Conservation (phyloP, 2,888 invertebrate species). For the Athalia cordata region DNA sequence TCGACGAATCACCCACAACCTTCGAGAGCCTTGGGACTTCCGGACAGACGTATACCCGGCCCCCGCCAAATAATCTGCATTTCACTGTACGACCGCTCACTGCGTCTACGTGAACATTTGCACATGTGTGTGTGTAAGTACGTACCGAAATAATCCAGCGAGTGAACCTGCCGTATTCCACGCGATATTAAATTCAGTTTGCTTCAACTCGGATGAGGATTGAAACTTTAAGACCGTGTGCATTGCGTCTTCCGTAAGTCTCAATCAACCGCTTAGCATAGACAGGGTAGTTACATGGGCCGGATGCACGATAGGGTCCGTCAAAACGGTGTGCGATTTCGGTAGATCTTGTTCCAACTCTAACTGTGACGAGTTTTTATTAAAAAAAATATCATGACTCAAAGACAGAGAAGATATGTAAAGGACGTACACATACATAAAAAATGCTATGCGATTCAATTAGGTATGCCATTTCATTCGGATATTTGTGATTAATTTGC, state of each 20-base stretch:
- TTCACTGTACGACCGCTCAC: conserved; percentile 13
- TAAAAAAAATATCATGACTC: background rate
- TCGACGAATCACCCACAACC: conserved; percentile 56
- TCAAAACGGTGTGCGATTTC: background rate
- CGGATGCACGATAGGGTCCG: background rate
- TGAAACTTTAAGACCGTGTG: conserved; percentile 25
- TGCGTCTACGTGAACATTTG: conserved; percentile 41
- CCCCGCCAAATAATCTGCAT: conserved; percentile 1
- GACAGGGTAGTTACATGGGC: too few species aligned
- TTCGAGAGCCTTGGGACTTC: conserved; percentile 44
- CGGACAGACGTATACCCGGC: conserved; percentile 43
- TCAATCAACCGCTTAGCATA: conserved; percentile 16
- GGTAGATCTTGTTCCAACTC: too few species aligned
- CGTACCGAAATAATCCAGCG: too few species aligned
- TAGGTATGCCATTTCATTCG: background rate
- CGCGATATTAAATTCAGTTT: conserved; percentile 70
- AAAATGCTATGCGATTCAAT: background rate
- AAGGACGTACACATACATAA: background rate
- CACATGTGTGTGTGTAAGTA: conserved; percentile 5
- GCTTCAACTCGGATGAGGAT: conserved; percentile 57
- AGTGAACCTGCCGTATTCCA: too few species aligned
- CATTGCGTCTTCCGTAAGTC: conserved; percentile 22
- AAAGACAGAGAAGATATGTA: background rate
- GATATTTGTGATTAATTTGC: conserved; percentile 29
- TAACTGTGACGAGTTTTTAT: too few species aligned